These are phyloP conservation scores for Drosophila rhopaloa DNA, from an alignment of 1,140 invertebrate species.

Conservation along the genomic window DNA sequence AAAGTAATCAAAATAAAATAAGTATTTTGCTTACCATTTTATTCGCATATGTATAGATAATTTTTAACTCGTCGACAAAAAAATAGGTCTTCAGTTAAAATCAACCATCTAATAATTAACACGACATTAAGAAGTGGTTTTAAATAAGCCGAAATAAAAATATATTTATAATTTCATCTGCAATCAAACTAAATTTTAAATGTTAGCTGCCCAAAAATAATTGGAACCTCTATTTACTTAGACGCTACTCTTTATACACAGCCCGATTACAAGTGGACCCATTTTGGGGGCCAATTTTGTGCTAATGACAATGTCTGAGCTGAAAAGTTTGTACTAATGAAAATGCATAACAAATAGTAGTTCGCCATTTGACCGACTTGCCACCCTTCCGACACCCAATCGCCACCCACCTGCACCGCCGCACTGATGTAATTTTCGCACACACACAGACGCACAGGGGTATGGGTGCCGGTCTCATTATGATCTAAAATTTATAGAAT, in stretches of 20 bases:
- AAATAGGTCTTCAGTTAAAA: no score
- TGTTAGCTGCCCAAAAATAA: no score
- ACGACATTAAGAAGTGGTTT: no score
- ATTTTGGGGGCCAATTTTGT: slow-evolving; percentile 15
- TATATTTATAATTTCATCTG: no score
- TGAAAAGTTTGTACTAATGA: slow-evolving; percentile 63
- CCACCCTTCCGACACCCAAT: slow-evolving; percentile 33
- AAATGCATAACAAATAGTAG: slow-evolving; percentile 75
- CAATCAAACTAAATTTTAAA: neutral
- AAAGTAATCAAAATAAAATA: neutral
- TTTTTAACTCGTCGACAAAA: no score
- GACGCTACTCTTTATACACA: neutral
- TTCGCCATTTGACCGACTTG: slow-evolving; percentile 38
- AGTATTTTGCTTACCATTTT: no score
- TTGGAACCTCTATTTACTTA: neutral
- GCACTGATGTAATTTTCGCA: slow-evolving; percentile 50
- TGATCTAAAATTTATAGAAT: slow-evolving; percentile 83
- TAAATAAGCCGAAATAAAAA: no score
- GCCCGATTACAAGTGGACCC: slow-evolving; percentile 1
- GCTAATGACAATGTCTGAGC: slow-evolving; percentile 64
- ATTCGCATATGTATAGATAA: no score
- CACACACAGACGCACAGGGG: slow-evolving; percentile 15
- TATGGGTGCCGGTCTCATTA: slow-evolving; percentile 58
- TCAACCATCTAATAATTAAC: no score
- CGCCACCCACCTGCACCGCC: slow-evolving; percentile 26